A percentile compares a stretch with the other conserved stretches of the same genome.
Evolutionary conservation across 1,140 invertebrate species (phyloP).

Genomic region (Eriosoma lanigerum): DNA sequence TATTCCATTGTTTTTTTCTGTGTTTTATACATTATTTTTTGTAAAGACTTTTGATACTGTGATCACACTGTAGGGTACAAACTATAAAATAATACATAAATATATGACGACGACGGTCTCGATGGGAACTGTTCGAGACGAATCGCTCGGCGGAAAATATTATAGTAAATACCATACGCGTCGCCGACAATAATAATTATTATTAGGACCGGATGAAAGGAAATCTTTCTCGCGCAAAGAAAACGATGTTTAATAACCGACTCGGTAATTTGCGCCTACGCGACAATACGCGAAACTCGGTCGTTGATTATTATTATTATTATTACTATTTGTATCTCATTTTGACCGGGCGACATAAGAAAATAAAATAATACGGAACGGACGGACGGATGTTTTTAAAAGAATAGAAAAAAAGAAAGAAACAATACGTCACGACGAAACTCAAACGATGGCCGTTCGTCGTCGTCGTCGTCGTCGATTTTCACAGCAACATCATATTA

Average conservation of each 20-base stretch:
- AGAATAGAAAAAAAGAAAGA: too few species aligned
- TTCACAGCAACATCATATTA: too few species aligned
- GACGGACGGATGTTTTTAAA: background rate
- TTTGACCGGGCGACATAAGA: background rate
- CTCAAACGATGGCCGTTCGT: too few species aligned
- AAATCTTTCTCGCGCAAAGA: background rate
- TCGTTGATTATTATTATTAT: background rate
- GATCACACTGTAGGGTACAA: too few species aligned
- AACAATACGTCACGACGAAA: too few species aligned
- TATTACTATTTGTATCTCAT: too few species aligned
- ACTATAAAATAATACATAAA: background rate
- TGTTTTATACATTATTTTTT: too few species aligned
- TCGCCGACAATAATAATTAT: too few species aligned
- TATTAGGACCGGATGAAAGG: background rate
- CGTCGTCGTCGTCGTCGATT: too few species aligned
- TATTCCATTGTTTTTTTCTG: too few species aligned
- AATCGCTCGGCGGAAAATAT: background rate
- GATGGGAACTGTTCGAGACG: background rate
- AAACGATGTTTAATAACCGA: slow-evolving; percentile 11
- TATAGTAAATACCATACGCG: background rate
- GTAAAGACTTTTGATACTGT: too few species aligned
- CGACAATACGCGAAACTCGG: background rate
- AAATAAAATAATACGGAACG: background rate
- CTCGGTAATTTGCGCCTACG: background rate
- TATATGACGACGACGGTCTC: background rate